Evolutionary conservation across 1,140 invertebrate genomes (phyloP).

Genomic region (Lanistes nyassanus): DNA sequence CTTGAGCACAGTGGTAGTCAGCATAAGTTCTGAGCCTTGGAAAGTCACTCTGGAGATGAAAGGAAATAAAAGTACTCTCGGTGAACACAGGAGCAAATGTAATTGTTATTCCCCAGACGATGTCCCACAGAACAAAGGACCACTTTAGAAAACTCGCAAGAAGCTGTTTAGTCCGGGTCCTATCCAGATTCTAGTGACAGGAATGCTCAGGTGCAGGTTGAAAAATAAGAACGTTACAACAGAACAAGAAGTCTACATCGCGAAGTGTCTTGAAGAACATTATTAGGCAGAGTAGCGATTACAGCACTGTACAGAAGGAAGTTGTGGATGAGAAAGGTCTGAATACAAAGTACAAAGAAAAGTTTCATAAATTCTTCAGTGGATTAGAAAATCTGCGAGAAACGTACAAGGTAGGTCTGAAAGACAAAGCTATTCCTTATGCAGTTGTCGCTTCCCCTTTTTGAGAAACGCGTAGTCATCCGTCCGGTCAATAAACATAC

Average conservation of each 20-base stretch:
- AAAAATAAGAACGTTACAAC: no score
- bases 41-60: neutral
- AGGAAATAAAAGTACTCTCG: slow-evolving; percentile 8
- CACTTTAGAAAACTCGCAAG: neutral
- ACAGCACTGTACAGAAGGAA: neutral
- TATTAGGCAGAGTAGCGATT: neutral
- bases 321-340: neutral
- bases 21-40: neutral
- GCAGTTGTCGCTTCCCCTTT: neutral
- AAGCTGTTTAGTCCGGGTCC: neutral
- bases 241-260: neutral
- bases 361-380: neutral
- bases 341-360: neutral
- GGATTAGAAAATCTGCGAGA: neutral
- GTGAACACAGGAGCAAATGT: slow-evolving; percentile 28
- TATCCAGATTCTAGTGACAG: neutral
- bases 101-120: slow-evolving; percentile 6
- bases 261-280: neutral
- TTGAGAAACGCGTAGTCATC: slow-evolving; percentile 14
- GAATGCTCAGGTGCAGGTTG: no score
- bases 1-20: neutral
- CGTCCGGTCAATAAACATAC: slow-evolving; percentile 2
- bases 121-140: neutral
- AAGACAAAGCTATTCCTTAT: slow-evolving; percentile 19
- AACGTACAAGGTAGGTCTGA: neutral